These are phyloP conservation scores for Fulmarus glacialis DNA, from an alignment of 2,113 vertebrate species.

Conservation along the genomic window DNA sequence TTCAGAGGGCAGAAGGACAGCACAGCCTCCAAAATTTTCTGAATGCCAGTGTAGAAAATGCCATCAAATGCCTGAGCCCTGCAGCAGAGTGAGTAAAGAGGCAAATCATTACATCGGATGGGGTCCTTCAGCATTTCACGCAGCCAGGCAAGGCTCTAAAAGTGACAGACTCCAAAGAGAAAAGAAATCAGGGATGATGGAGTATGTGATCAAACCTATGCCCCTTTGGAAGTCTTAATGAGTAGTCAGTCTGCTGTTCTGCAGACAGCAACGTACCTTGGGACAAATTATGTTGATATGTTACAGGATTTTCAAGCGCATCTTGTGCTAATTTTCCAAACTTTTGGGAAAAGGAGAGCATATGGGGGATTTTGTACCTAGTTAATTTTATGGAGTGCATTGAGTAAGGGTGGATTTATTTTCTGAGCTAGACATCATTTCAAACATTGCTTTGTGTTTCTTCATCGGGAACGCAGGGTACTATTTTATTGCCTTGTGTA, in stretches of 20 bases:
- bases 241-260: background rate
- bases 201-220: background rate
- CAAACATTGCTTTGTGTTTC: conserved; percentile 27
- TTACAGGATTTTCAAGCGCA: background rate
- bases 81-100: background rate
- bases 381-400: conserved; percentile 24
- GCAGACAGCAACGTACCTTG: background rate
- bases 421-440: background rate
- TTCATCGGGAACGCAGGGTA: background rate
- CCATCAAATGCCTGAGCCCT: background rate
- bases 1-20: background rate
- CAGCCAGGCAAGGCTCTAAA: background rate
- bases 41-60: background rate
- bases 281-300: background rate
- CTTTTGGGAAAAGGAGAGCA: background rate
- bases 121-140: fast-evolving
- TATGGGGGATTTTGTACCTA: background rate
- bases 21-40: background rate
- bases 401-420: conserved; percentile 19
- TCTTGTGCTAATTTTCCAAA: background rate
- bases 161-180: background rate
- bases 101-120: background rate
- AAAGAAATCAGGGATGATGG: background rate
- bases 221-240: background rate
- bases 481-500: conserved; percentile 17